A percentile compares a stretch with the other conserved stretches of the same genome.
phyloP scores from a whole-genome alignment of 2,797 vertebrate genomes.

The Hirundo rustica region DNA sequence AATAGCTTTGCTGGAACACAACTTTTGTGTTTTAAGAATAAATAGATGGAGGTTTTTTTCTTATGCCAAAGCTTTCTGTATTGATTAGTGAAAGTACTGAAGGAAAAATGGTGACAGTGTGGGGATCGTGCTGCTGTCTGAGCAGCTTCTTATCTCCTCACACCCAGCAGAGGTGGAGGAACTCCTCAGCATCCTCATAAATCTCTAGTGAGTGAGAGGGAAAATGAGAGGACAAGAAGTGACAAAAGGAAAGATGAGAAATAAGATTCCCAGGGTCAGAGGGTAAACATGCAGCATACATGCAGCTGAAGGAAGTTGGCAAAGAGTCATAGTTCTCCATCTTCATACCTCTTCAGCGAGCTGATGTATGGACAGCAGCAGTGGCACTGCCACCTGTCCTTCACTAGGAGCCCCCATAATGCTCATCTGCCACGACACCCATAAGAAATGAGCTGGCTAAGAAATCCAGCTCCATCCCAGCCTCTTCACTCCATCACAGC shows the following conservation, averaged over 20 bases:
- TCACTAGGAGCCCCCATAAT: neutral
- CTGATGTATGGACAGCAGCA: neutral
- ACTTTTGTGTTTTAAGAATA: slow-evolving; percentile 58
- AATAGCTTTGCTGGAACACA: slow-evolving; percentile 44
- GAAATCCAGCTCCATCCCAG: neutral
- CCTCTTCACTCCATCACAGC: neutral
- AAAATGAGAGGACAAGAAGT: neutral
- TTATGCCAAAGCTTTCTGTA: slow-evolving; percentile 52
- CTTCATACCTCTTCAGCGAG: neutral
- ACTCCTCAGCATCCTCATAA: neutral
- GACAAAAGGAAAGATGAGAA: neutral
- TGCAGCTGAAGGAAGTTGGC: neutral
- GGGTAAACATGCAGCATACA: neutral
- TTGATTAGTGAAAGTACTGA: slow-evolving; percentile 57
- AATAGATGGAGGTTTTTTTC: neutral
- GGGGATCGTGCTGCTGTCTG: neutral
- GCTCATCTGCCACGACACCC: neutral
- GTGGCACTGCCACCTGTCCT: neutral
- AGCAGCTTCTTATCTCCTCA: slow-evolving; percentile 27
- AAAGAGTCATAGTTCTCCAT: neutral
- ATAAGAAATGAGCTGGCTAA: neutral
- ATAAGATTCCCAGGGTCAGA: neutral
- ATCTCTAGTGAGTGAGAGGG: neutral
- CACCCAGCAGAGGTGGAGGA: neutral
- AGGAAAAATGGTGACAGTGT: slow-evolving; percentile 35